phyloP scores from a whole-genome alignment of 2,888 invertebrate genomes.

The Fragum sueziense region DNA sequence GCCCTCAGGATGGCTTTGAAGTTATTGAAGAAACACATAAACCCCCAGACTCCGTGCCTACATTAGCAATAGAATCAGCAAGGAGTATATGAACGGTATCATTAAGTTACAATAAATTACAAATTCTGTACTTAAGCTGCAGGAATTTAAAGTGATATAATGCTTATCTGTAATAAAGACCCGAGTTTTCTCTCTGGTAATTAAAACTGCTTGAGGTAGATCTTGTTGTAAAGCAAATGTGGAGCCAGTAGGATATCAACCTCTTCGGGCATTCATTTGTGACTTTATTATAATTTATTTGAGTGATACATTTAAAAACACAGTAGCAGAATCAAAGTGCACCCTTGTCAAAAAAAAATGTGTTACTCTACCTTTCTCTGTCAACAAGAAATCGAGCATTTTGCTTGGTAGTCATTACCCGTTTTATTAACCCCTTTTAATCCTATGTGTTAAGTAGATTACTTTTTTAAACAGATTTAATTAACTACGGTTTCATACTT shows the following conservation, averaged over 20 bases:
- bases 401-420: no score
- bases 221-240: not conserved
- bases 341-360: no score
- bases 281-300: no score
- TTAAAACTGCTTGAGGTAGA: not conserved
- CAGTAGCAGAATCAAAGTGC: no score
- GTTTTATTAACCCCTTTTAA: no score
- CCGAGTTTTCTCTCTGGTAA: conserved; percentile 9
- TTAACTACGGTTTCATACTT: no score
- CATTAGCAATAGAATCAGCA: conserved; percentile 54
- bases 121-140: conserved; percentile 44
- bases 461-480: no score
- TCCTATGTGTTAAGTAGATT: no score
- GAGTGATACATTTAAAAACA: no score
- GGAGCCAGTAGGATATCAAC: not conserved
- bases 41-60: conserved; percentile 54
- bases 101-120: conserved; percentile 50
- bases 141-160: conserved; percentile 56
- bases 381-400: no score
- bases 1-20: conserved; percentile 55
- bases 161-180: conserved; percentile 49
- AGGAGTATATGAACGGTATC: conserved; percentile 40
- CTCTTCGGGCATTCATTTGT: no score
- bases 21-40: conserved; percentile 48
- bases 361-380: no score